Evolutionary conservation across 2,113 vertebrate genomes (phyloP), one percentile per base, ranked within the genome.

Genomic region (Ia io): DNA sequence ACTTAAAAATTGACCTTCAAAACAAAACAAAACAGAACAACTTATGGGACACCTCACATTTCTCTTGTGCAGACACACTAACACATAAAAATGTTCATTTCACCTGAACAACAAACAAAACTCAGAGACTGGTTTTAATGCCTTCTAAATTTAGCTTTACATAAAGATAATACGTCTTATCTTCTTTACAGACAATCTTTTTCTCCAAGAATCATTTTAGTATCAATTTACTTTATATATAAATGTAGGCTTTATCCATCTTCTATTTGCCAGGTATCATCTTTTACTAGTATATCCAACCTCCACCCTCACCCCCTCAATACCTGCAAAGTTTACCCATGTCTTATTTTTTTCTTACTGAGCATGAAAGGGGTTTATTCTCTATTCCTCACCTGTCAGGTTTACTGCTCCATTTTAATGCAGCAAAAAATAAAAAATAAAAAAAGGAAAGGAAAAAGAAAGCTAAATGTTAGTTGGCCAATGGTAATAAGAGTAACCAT

Each of bases 371-470:
- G 92, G 97, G 42, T 97, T 94, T 96, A 35, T 70, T 97, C 79
- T 96, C 97, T 91, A 96, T 67, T 98, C 98, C 99, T 99, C 99
- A 99, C 99, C 99, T 99, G 99, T 99, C 99, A 96, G 99, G 99
- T 99, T 99, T 99, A 99, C 99, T 99, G 99, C 98, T 99, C 99
- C 99, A 98, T 99, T 98, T 98, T 99, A 98, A 97, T 98, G 99
- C 99, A 99, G 98, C 98, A 99, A 98, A 96, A 98, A 97, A 90
- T 23, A n/a, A 92, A 96, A 97, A 97, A 97, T 98, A 98, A 99
- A 97, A 97, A 98, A 98, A 97, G 42, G 22, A 84, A 74, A 44
- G 65, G 96, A 96, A 97, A 98, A 98, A 99, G 97, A 98, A 98
- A 97, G 97, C 98, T 96, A 98, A 98, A 98, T 98, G 97, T 99